Conservation (phyloP, 2,888 invertebrate genomes). For the Xestoiulus laeticollis region DNA sequence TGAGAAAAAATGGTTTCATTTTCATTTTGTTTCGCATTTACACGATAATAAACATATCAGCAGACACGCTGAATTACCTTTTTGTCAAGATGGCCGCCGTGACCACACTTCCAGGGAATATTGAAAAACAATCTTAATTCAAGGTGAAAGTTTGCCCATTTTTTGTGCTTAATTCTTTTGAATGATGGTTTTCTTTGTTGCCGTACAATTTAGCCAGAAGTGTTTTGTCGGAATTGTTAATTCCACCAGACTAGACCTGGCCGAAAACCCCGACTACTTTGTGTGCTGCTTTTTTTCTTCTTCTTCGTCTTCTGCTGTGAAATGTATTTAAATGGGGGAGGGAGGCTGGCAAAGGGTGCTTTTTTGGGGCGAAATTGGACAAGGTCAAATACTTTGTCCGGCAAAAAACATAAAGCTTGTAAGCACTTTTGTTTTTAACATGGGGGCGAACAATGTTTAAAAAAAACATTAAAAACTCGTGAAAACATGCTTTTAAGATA, state of each 20-base stretch:
- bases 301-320: background rate
- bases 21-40: background rate
- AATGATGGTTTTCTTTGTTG: background rate
- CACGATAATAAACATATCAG: background rate
- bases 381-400: background rate
- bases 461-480: background rate
- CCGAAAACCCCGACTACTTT: conserved; percentile 5
- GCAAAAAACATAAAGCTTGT: background rate
- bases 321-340: conserved; percentile 14
- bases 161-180: conserved; percentile 8
- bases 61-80: conserved; percentile 26
- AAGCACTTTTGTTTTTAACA: conserved; percentile 6
- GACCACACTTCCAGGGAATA: conserved; percentile 15
- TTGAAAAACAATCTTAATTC: conserved; percentile 9
- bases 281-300: background rate
- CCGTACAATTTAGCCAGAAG: conserved; percentile 5
- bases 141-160: background rate
- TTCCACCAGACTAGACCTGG: conserved; percentile 5
- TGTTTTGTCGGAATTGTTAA: conserved; percentile 17
- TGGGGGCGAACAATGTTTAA: background rate
- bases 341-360: background rate
- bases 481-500: conserved; percentile 10
- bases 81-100: background rate
- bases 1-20: background rate
- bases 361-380: background rate